phyloP scores from a whole-genome alignment of 2,113 vertebrate genomes.

The Noturus placidus region DNA sequence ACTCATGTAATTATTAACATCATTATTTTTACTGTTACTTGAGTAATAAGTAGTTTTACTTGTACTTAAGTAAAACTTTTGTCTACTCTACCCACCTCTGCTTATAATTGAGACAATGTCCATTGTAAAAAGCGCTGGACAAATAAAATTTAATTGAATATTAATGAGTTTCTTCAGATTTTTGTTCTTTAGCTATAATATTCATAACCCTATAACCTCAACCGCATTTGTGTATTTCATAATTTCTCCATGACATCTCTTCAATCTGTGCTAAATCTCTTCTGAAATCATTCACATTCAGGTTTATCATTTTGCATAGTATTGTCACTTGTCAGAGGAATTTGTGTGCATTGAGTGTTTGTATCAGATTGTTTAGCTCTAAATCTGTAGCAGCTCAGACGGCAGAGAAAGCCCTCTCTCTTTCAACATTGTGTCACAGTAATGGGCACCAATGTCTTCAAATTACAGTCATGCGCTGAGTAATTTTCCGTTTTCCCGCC shows the following conservation, averaged over 20 bases:
- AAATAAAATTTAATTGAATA: no score
- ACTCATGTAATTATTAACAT: no score
- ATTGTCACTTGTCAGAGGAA: not conserved
- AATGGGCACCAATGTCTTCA: not conserved
- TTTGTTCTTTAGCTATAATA: not conserved
- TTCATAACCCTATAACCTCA: not conserved
- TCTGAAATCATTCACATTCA: not conserved
- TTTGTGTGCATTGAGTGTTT: not conserved
- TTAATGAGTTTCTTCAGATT: not conserved
- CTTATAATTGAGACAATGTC: no score
- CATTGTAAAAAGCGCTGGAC: no score
- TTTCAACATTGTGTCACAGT: not conserved
- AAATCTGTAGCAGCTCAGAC: not conserved
- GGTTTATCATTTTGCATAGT: not conserved
- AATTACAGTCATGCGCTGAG: slow-evolving; percentile 12
- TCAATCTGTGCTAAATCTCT: not conserved
- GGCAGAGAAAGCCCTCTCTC: not conserved
- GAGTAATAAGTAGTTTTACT: not conserved
- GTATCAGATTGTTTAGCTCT: not conserved
- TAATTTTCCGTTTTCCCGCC: slow-evolving; percentile 35
- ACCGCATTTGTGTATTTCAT: not conserved
- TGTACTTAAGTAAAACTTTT: no score
- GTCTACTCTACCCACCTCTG: no score
- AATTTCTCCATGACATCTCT: not conserved
- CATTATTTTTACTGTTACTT: no score